Evolutionary conservation across 2,797 vertebrate species (phyloP), one percentile per base, ranked within the genome.

Genomic region (Huso huso): DNA sequence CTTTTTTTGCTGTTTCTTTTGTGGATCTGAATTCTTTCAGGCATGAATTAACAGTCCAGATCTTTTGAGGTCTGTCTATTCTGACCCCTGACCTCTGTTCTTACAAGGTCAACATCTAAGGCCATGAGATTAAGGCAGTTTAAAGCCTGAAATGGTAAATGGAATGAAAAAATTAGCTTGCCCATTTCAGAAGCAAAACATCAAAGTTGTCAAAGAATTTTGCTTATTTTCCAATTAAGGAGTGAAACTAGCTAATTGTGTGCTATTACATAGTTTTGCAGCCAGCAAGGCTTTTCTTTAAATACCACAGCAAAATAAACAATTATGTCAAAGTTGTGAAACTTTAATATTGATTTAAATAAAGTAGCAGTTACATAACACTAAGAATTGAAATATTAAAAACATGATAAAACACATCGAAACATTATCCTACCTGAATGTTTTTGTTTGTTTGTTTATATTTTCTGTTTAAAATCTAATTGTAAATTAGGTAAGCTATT

Each of bases 141-240:
- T 87, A 89, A 89, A 87, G 84, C 84, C 81, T 79, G 75, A 84
- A 88, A 86, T 87, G 84, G 83, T 81, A 87, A 87, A 83, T 89
- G 87, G 84, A 85, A 88, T 88, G 86, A 86, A 86, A 87, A 87
- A 88, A 88, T 87, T 86, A 88, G 87, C 87, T 82, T 86, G 84
- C 83, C 83, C 82, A 89, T 89, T 90, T 89, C 86, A 83, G 86
- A 82, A 84, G 81, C 78, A 86, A 85, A 88, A 88, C 86, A 88
- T 89, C 87, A 88, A 88, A 89, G 87, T 85, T 82, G 82, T 84
- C 79, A 82, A 83, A 86, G 81, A 86, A 82, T 84, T 62, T 86
- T 85, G 81, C 84, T 86, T 90, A 81, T 86, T 89, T 86, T 86
- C 79, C 83, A 74, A 77, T 83, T 83, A 81, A 82, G 71, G 69